Base-by-base conservation (phyloP, 2,888 invertebrate species). In the Xylota segnis region DNA sequence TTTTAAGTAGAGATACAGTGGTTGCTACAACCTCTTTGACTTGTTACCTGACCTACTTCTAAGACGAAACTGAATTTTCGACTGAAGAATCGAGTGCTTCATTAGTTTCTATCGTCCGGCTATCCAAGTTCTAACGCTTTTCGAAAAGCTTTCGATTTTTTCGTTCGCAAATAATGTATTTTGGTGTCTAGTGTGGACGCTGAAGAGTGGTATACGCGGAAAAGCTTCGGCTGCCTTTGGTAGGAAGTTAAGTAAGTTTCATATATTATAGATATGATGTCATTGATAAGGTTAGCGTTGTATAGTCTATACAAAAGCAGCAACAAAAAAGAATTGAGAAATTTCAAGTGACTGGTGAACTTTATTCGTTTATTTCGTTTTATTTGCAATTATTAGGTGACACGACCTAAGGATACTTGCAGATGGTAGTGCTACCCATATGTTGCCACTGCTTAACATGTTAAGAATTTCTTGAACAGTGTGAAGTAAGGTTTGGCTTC, bases 201-300 rank as follows among this genome's bases (percentile, higher is more conserved):
- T 37, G 68, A 78, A 61, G 68, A 56, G 68, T 45, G 78, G 14
- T 34, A 29, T 18, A 7, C 0, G 56, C 18, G 58, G 65, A 34
- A 70, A 72, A 79, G 79, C 75, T 79, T 79, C 43, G 7, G 45
- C n/a, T 37, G 45, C 34, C n/a, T 27, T 18, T 34, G 32, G 23
- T 61, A 70, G 74, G 75, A 79, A 79, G 45, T 84, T 14, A 58
- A 68, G 58, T 75, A 74, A 75, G 56, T 70, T 50, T 32, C 18
- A 29, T 47, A 75, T 50, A 59, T 81, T 70, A 75, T 54, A 84
- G 52, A 71, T 40, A 84, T 84, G 84, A 84, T 84, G 75, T 84
- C 84, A 84, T 84, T 84, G 81, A 84, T 84, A 81, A 81, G 84
- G 75, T 81, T 45, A 75, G 84, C 50, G 32, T 65, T 71, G 54